These are phyloP conservation scores for Delichon dasypus DNA, from an alignment of 2,797 vertebrate genomes.

Conservation along the genomic window DNA sequence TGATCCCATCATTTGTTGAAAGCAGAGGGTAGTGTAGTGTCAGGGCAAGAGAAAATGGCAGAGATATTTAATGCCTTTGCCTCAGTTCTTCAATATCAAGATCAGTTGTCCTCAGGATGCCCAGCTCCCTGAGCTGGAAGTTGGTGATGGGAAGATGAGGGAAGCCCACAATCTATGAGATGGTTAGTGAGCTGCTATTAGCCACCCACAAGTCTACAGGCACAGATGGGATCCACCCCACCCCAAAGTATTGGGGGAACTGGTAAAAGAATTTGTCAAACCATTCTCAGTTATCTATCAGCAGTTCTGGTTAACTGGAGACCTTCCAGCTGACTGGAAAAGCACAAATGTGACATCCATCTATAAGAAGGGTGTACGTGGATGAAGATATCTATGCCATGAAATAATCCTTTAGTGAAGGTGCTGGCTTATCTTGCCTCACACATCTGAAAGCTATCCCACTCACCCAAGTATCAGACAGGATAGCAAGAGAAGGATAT, in stretches of 20 bases:
- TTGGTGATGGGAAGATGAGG: background rate
- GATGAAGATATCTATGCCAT: background rate
- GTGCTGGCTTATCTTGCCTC: background rate
- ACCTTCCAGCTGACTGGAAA: background rate
- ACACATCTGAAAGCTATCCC: background rate
- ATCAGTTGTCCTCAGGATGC: background rate
- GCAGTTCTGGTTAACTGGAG: background rate
- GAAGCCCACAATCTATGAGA: background rate
- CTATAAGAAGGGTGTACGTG: background rate
- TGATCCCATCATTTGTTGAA: background rate
- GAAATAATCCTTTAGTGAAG: background rate
- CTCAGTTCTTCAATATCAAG: background rate
- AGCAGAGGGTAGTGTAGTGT: background rate
- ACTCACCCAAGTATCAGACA: background rate
- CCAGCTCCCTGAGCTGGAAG: background rate
- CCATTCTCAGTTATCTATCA: background rate
- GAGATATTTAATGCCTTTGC: background rate
- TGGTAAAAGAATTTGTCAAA: background rate
- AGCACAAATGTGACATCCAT: background rate
- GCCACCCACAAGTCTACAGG: background rate
- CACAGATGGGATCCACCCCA: background rate
- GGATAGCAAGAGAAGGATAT: background rate
- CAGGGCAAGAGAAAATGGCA: background rate
- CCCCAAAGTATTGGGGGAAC: background rate
- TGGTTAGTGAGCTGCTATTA: background rate